Evolutionary conservation across 1,140 invertebrate species (phyloP), one percentile per base, ranked within the genome.

Genomic region (Octopus sinensis): DNA sequence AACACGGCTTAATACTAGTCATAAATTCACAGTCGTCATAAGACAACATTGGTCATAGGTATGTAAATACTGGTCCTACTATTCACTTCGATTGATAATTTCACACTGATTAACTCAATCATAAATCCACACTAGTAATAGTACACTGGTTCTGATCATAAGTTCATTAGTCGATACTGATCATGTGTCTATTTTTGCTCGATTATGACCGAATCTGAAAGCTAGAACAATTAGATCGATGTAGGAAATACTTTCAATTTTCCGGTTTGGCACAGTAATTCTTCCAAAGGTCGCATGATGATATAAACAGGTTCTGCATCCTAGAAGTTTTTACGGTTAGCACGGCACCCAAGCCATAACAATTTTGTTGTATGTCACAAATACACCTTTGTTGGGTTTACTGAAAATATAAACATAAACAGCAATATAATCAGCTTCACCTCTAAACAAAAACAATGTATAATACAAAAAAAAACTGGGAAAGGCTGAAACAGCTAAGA

Each of bases 291-390:
- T 62, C 17, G 56, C 56, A 62, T 62, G 56, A 12, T n/a, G 17
- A n/a, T 17, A 73, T 73, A n/a, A n/a, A 5, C 30, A 17, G 17
- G 17, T 13, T 6, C 17, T 9, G 5, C 68, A 73, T 6, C 17
- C 7, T 13, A n/a, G 30, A 73, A 5, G 30, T 6, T 6, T 73
- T 5, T 0, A 6, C 30, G 13, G 30, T 80, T 43, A 81, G 53
- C 78, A 86, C 62, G 84, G 82, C 51, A 85, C 86, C 88, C 89
- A 91, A 4, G 88, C 89, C 90, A 91, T 91, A 7, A 91, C 88
- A 9, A 91, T 85, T 81, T 91, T 91, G 85, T 90, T 90, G 82
- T 90, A 91, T 30, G 89, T 87, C 62, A 91, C 90, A 87, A 91
- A 91, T 6, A 90, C 90, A 53, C 90, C 90, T 84, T 90, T 90